Evolutionary conservation across 1,140 invertebrate genomes (phyloP), one percentile per base, ranked within the genome.

Genomic region (Drosophila truncata): DNA sequence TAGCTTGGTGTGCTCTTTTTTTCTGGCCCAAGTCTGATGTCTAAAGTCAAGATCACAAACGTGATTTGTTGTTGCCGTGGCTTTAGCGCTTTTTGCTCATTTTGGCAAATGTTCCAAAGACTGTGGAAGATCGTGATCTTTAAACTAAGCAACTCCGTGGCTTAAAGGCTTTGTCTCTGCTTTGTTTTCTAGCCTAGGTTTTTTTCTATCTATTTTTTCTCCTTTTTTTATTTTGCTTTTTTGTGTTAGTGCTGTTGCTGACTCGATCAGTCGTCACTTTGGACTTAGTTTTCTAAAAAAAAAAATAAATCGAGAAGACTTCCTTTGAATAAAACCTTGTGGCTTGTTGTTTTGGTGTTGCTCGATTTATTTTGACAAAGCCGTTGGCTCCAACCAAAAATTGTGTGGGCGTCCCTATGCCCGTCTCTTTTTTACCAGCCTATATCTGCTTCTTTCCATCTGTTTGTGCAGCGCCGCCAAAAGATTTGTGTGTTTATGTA

Each of bases 41-140:
- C 84, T 84, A 88, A 88, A 88, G 84, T 88, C 84, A 88, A 88
- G 84, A 88, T 90, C 84, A 88, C 81, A 88, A 88, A 80, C 84
- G 84, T 88, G 84, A 88, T 88, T 88, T 88, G 72, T 74, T 71
- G 63, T 83, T 83, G 64, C 54, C 75, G 46, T 74, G 75, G 65
- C 63, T 65, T 49, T 54, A 57, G 54, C 52, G 52, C 69, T 86
- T 66, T 66, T 83, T 71, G 67, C 77, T 84, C 72, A 78, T 88
- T 87, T 87, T 88, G 81, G 84, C 67, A 78, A 84, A 81, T 76
- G 82, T 65, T 83, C 27, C 65, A 82, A 58, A 78, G 80, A 47
- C 80, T 67, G 44, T 62, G 58, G 78, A 77, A 88, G 80, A 87
- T 87, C 84, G 84, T 88, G 85, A 88, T 88, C 84, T 88, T 88